A percentile compares a stretch with the other conserved stretches of the same genome.
These are phyloP conservation scores for Podiceps cristatus DNA, from an alignment of 2,113 vertebrate species.

Conservation along the genomic window DNA sequence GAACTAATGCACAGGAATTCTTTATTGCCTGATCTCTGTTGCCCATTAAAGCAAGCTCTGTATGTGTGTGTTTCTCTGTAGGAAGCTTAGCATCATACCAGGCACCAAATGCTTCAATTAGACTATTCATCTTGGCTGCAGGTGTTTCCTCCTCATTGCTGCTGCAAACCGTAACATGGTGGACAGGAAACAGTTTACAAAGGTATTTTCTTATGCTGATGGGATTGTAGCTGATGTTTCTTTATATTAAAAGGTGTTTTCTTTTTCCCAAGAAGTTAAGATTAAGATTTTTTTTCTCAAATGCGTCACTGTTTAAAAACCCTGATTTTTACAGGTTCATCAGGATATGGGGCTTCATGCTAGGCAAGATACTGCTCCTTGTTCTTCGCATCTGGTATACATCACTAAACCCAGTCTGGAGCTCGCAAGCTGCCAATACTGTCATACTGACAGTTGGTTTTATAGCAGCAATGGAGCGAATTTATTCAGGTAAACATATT, in stretches of 20 bases:
- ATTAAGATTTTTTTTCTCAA: background rate
- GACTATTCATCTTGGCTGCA: conserved; percentile 60
- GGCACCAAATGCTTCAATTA: conserved; percentile 64
- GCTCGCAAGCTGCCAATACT: conserved; percentile 54
- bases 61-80: conserved; percentile 25
- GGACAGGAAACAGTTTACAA: conserved; percentile 76
- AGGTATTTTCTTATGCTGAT: conserved; percentile 61
- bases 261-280: background rate
- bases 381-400: conserved; percentile 78
- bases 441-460: conserved; percentile 53
- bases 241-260: background rate
- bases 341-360: conserved; percentile 78
- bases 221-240: background rate
- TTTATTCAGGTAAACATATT: conserved; percentile 50
- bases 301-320: background rate
- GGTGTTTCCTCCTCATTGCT: conserved; percentile 75
- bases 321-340: conserved; percentile 68
- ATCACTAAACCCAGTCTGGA: conserved; percentile 79
- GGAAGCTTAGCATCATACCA: conserved; percentile 75
- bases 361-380: conserved; percentile 77
- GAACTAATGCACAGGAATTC: background rate
- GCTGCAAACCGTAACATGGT: conserved; percentile 76
- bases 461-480: conserved; percentile 62
- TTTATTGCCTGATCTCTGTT: background rate
- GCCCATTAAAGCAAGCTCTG: background rate